phyloP scores from a whole-genome alignment of 2,113 vertebrate species.

The Phylloscopus trochiloides region DNA sequence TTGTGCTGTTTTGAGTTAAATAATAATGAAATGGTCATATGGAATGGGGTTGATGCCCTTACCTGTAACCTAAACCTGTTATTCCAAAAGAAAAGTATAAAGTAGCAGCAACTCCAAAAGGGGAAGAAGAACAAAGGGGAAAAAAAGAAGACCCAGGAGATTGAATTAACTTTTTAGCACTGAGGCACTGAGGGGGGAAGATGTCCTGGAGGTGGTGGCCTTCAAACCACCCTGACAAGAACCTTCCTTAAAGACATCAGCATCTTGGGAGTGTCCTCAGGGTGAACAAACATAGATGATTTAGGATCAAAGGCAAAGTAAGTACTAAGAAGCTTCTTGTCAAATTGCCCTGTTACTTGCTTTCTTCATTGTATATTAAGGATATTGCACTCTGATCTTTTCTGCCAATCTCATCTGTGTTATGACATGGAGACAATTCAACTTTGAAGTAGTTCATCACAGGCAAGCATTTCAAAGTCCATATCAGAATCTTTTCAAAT shows the following conservation, averaged over 20 bases:
- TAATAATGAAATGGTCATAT: neutral
- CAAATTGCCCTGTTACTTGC: neutral
- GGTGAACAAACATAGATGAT: neutral
- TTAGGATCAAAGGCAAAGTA: neutral
- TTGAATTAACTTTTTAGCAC: neutral
- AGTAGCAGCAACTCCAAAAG: neutral
- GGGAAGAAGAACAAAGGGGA: rapidly evolving
- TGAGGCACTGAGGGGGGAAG: neutral
- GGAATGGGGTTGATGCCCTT: neutral
- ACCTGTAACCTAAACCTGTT: neutral
- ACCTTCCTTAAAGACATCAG: neutral
- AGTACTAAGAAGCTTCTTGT: neutral
- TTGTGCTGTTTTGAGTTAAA: neutral
- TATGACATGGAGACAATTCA: neutral
- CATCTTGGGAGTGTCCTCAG: neutral
- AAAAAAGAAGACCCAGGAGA: neutral
- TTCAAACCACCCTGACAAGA: neutral
- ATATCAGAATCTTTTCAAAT: neutral
- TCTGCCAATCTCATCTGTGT: neutral
- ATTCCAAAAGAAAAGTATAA: neutral
- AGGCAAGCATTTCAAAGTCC: neutral
- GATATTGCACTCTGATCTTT: neutral
- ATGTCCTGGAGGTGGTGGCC: neutral
- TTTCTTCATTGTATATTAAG: neutral
- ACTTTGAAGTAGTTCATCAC: neutral